Evolutionary conservation across 2,888 invertebrate genomes (phyloP), one percentile per base, ranked within the genome.

Genomic region (Pomacea canaliculata): DNA sequence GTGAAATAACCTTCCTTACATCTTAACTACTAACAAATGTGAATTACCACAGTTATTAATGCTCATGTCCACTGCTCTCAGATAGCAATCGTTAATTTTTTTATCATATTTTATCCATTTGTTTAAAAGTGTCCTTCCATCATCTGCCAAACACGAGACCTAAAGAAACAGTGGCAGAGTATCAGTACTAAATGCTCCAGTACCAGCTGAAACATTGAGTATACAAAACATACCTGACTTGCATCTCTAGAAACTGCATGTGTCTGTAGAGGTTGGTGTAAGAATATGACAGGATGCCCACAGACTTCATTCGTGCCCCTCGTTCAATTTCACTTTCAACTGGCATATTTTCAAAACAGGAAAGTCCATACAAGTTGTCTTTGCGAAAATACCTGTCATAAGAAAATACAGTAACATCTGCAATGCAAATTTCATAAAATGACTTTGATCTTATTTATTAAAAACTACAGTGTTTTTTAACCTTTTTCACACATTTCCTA

Each of bases 241-340:
- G 91, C 19, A 87, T 87, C 79, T 90, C 88, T 66, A 91, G 82
- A 80, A 91, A 91, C 81, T 88, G 88, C 86, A 89, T 89, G 79
- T 91, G 91, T 79, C 87, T 82, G 82, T 91, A 90, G 7, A 91
- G 83, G 10, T 89, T 85, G 49, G 90, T 89, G 84, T 91, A 91
- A 0, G 90, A 90, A n/a, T 89, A 87, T 1, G 91, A 86, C 60
- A 91, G 83, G 60, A 91, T 89, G 7, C 91, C 91, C 8, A 91
- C 91, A 46, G 91, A 91, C 80, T 91, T 91, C 91, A 91, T 91
- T 70, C 91, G 81, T 2, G 91, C 91, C n/a, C 91, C 91, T 76
- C 91, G 79, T 81, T 91, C 91, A 69, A 88, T 87, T 78, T 88
- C 90, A 84, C 89, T 91, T 66, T 89, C 89, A 49, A 91, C 91